phyloP scores from a whole-genome alignment of 92 coral and sea anemone genomes.

The Chrysogorgia sp. region DNA sequence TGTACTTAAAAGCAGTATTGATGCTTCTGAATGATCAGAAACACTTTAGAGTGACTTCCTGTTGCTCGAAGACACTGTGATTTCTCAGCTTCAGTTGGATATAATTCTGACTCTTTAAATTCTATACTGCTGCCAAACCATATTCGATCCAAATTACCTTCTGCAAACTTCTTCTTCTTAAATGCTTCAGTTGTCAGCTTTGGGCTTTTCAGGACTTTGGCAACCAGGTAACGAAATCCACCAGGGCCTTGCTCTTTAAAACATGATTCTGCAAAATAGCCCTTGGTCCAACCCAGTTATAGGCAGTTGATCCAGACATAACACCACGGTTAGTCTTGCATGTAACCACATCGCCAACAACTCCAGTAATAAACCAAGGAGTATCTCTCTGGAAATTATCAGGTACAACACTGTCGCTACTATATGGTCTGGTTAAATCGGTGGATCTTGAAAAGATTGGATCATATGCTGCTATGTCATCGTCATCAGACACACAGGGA shows the following conservation, averaged over 20 bases:
- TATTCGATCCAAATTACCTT: slow-evolving; percentile 44
- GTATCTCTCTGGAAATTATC: slow-evolving; percentile 25
- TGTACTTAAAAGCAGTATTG: background rate
- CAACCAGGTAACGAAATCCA: slow-evolving; percentile 34
- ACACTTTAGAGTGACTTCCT: slow-evolving; percentile 52
- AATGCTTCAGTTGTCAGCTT: slow-evolving; percentile 50
- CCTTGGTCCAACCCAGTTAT: slow-evolving; percentile 25
- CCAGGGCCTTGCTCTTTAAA: slow-evolving; percentile 58
- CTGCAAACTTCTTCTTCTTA: slow-evolving; percentile 55
- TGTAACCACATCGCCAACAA: slow-evolving; percentile 58
- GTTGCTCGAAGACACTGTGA: slow-evolving; percentile 24
- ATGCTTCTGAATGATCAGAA: background rate
- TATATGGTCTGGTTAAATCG: background rate
- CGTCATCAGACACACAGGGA: slow-evolving; percentile 45
- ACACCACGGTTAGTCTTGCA: slow-evolving; percentile 44
- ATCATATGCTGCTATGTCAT: slow-evolving; percentile 48
- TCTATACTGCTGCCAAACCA: slow-evolving; percentile 52
- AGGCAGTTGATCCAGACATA: background rate
- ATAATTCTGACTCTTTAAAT: slow-evolving; percentile 45
- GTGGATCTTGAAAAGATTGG: slow-evolving; percentile 21
- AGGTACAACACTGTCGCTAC: slow-evolving; percentile 1
- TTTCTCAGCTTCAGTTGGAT: slow-evolving; percentile 26
- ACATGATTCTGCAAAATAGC: slow-evolving; percentile 51
- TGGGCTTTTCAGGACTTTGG: slow-evolving; percentile 38
- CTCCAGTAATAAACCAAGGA: slow-evolving; percentile 46